Evolutionary conservation across 2,888 invertebrate species (phyloP), one percentile per base, ranked within the genome.

Genomic region (Melieria crassipennis): DNA sequence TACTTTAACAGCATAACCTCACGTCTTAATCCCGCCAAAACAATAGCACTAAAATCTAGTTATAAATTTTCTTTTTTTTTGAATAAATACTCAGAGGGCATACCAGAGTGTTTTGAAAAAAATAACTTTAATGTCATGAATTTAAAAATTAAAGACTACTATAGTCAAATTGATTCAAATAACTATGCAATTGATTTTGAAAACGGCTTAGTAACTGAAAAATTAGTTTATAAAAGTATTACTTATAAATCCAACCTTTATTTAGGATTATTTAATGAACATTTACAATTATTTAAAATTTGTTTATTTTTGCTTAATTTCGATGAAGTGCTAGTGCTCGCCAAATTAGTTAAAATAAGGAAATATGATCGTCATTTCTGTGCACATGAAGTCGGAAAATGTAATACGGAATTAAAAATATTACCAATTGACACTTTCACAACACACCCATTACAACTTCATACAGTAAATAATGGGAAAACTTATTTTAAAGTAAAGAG

Each of bases 1-100:
- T 67, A 71, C 30, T 67, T 56, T 4, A 67, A 63, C 56, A 63
- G 4, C n/a, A 71, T 46, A 9, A 71, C 16, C 13, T 71, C 71
- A 48, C 62, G 67, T 48, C 5, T 71, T n/a, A 71, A 67, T 50
- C 47, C 71, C 10, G 45, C 67, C 43, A 46, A 50, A 7, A 56
- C 67, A 42, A 13, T 71, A 42, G 63, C 62, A n/a, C 62, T 67
- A 13, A 71, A 71, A 43, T 46, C 63, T n/a, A 42, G 50, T 11
- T 10, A 67, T 9, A 45, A 66, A 63, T 65, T 61, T 57, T 66
- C 71, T 1, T 9, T 46, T 7, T 65, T 66, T 62, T 48, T 71
- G 1, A 16, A 16, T 16, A 16, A 16, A 16, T 16, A 16, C 16
- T 16, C 16, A 16, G 16, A 16, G 16, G 16, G 16, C 16, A 16